Conservation (phyloP, 2,797 vertebrate species). For the Myripristis jacobus region DNA sequence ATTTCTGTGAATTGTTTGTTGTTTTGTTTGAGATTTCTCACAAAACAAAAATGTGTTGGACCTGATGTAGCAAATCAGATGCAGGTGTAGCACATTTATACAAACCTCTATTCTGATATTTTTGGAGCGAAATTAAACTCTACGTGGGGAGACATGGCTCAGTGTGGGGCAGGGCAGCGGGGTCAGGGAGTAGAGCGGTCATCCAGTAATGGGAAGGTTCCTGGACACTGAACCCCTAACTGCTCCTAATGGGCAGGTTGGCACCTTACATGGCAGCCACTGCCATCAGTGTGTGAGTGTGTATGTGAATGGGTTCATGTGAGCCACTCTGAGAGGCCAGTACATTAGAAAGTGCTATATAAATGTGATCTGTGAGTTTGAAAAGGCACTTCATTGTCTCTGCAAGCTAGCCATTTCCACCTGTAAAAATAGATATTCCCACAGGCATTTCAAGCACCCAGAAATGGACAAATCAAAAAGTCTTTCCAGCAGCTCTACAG, state of each 20-base stretch:
- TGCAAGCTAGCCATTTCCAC: conserved; percentile 18
- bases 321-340: too few species aligned
- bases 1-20: not conserved
- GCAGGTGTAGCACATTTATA: not conserved
- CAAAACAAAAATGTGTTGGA: not conserved
- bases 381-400: conserved; percentile 46
- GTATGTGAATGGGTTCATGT: too few species aligned
- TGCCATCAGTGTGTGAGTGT: too few species aligned
- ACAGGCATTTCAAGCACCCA: conserved; percentile 28
- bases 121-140: conserved; percentile 9
- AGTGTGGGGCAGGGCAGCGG: too few species aligned
- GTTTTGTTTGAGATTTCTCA: not conserved
- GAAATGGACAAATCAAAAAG: conserved; percentile 30
- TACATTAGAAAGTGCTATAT: too few species aligned
- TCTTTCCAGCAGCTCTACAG: conserved; percentile 17
- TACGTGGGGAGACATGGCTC: too few species aligned
- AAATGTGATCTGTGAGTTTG: conserved; percentile 18
- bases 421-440: conserved; percentile 41
- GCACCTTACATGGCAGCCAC: too few species aligned
- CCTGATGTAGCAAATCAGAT: conserved; percentile 7
- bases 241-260: too few species aligned
- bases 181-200: too few species aligned
- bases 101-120: conserved; percentile 9
- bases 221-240: too few species aligned
- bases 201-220: too few species aligned